These are phyloP conservation scores for Plebejus melissa DNA, from an alignment of 2,888 invertebrate genomes.

Conservation along the genomic window DNA sequence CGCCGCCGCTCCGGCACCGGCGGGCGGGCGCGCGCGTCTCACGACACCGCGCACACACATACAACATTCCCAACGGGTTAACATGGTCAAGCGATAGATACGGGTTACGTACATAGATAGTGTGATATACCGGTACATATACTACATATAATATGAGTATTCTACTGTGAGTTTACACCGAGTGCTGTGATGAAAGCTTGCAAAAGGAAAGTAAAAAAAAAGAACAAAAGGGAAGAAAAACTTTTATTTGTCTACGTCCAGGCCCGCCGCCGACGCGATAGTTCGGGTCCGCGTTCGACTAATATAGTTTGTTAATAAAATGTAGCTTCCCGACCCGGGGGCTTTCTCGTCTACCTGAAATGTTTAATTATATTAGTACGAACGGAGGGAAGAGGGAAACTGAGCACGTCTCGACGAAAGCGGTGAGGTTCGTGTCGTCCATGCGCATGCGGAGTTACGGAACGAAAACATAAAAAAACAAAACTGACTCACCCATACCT, in stretches of 20 bases:
- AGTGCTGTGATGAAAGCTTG: slow-evolving; percentile 77
- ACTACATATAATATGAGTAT: slow-evolving; percentile 43
- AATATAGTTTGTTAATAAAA: slow-evolving; percentile 64
- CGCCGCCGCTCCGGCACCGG: slow-evolving; percentile 37
- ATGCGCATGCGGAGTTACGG: slow-evolving; percentile 61
- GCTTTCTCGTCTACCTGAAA: slow-evolving; percentile 76
- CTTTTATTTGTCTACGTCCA: slow-evolving; percentile 56
- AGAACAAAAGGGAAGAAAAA: slow-evolving; percentile 62
- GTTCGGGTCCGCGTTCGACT: slow-evolving; percentile 40
- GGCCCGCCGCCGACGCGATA: slow-evolving; percentile 22
- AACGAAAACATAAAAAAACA: slow-evolving; percentile 35
- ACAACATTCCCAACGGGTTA: slow-evolving; percentile 65
- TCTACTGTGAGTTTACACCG: slow-evolving; percentile 76
- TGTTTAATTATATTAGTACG: slow-evolving; percentile 78
- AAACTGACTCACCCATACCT: slow-evolving; percentile 56
- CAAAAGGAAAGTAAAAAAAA: slow-evolving; percentile 69
- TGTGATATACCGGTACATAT: slow-evolving; percentile 42
- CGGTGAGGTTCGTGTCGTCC: slow-evolving; percentile 45
- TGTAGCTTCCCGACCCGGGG: slow-evolving; percentile 76
- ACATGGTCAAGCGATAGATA: slow-evolving; percentile 64
- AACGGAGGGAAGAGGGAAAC: slow-evolving; percentile 64
- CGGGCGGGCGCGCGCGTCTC: slow-evolving; percentile 40
- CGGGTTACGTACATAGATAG: slow-evolving; percentile 56
- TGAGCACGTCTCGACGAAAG: slow-evolving; percentile 53
- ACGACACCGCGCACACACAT: slow-evolving; percentile 42